These are phyloP conservation scores for Sebastes trivittatus DNA, from an alignment of 2,797 vertebrate species.

Conservation along the genomic window DNA sequence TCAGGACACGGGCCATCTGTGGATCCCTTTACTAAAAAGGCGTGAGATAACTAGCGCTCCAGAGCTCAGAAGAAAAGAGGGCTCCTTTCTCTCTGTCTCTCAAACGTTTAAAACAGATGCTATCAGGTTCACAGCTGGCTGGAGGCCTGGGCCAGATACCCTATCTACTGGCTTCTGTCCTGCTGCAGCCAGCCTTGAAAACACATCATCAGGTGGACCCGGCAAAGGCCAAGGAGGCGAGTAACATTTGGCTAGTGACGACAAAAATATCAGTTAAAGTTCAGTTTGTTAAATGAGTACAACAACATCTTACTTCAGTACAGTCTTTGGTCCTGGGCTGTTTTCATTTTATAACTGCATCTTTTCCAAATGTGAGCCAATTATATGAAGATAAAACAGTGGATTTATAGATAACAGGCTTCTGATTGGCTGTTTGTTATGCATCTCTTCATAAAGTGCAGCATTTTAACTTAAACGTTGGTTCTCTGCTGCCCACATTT, in stretches of 20 bases:
- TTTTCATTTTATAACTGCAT: background rate
- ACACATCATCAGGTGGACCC: conserved; percentile 67
- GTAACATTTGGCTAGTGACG: background rate
- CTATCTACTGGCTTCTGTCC: conserved; percentile 69
- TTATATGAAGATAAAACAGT: background rate
- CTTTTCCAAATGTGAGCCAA: background rate
- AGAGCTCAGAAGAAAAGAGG: conserved; percentile 67
- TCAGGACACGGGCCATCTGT: conserved; percentile 68
- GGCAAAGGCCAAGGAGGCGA: conserved; percentile 6
- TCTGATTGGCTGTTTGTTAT: background rate
- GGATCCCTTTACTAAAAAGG: conserved; percentile 71
- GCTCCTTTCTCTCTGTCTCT: conserved; percentile 52
- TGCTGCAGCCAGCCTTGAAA: conserved; percentile 64
- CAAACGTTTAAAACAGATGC: conserved; percentile 81
- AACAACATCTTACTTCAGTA: background rate
- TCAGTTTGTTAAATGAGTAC: background rate
- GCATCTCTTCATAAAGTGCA: background rate
- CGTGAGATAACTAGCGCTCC: conserved; percentile 68
- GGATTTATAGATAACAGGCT: background rate
- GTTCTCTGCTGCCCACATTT: background rate
- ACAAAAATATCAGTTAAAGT: background rate
- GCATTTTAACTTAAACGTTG: too few species aligned
- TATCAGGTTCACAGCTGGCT: conserved; percentile 80
- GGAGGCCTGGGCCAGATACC: conserved; percentile 67
- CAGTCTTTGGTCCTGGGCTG: background rate